A percentile compares a stretch with the other conserved stretches of the same genome.
Conservation (phyloP, 2,113 vertebrate genomes). For the Lasiurus borealis region DNA sequence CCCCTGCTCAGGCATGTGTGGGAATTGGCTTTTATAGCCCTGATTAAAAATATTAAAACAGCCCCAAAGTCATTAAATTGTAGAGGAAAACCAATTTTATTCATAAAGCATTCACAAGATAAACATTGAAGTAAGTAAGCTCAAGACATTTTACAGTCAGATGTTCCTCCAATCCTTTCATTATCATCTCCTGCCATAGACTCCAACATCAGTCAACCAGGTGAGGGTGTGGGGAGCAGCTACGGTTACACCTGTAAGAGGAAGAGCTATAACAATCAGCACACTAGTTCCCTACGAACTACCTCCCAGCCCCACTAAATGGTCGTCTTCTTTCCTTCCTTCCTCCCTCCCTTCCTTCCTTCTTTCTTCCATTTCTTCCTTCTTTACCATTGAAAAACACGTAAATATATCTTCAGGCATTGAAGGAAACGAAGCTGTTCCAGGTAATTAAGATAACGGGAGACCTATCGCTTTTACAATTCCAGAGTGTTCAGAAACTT, state of each 20-base stretch:
- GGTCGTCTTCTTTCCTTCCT: background rate
- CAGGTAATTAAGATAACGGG: background rate
- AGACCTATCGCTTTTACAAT: slow-evolving; percentile 29
- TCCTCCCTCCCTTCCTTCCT: background rate
- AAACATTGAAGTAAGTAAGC: slow-evolving; percentile 37
- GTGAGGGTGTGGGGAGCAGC: background rate
- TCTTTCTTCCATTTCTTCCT: background rate
- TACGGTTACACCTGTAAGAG: background rate
- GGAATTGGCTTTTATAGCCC: background rate
- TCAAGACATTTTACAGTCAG: slow-evolving; percentile 19
- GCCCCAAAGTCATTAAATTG: background rate
- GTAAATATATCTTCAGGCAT: background rate
- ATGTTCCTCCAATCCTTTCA: background rate
- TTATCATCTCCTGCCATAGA: background rate
- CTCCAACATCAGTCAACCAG: background rate
- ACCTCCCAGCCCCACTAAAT: background rate
- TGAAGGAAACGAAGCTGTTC: background rate
- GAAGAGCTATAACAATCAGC: background rate
- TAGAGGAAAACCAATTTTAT: slow-evolving; percentile 53
- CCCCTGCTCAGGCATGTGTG: background rate
- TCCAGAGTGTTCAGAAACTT: background rate
- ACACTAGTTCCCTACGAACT: background rate
- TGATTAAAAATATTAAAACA: background rate
- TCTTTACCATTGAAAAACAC: slow-evolving; percentile 29
- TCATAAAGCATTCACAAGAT: slow-evolving; percentile 20